A percentile compares a stretch with the other conserved stretches of the same genome.
Evolutionary conservation across 1,140 invertebrate species (phyloP).

Genomic region (Eufriesea mexicana): DNA sequence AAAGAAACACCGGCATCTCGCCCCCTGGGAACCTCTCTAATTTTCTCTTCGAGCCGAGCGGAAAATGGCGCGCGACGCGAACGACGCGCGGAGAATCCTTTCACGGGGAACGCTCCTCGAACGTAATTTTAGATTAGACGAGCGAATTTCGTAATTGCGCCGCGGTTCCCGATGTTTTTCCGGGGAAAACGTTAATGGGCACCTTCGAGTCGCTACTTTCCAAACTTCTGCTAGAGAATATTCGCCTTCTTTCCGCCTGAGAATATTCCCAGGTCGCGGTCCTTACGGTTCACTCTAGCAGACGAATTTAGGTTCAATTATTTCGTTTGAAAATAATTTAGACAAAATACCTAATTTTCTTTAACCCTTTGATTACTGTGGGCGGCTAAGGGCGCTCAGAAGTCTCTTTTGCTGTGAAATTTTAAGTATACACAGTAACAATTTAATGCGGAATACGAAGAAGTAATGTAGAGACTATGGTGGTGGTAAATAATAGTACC

Average conservation of each 20-base stretch:
- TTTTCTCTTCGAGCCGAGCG: neutral
- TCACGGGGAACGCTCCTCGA: neutral
- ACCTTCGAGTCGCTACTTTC: too few species aligned
- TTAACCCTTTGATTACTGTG: too few species aligned
- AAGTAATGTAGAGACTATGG: too few species aligned
- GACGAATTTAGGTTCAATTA: neutral
- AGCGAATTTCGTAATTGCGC: neutral
- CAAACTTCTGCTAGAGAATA: neutral
- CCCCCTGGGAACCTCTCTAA: neutral
- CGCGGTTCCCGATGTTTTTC: neutral
- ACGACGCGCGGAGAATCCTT: too few species aligned
- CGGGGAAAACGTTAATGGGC: too few species aligned
- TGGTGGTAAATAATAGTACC: too few species aligned
- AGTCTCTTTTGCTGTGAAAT: too few species aligned
- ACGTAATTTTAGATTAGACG: constrained; percentile 1
- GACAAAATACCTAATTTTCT: too few species aligned
- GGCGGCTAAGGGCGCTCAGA: too few species aligned
- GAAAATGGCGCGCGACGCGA: neutral
- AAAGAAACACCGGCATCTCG: neutral
- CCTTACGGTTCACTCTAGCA: neutral
- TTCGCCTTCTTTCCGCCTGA: neutral
- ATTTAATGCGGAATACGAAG: too few species aligned
- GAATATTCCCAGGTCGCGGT: neutral
- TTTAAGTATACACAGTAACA: too few species aligned
- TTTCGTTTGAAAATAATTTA: too few species aligned